Evolutionary conservation across 2,797 vertebrate genomes (phyloP).

Genomic region (Esox lucius): DNA sequence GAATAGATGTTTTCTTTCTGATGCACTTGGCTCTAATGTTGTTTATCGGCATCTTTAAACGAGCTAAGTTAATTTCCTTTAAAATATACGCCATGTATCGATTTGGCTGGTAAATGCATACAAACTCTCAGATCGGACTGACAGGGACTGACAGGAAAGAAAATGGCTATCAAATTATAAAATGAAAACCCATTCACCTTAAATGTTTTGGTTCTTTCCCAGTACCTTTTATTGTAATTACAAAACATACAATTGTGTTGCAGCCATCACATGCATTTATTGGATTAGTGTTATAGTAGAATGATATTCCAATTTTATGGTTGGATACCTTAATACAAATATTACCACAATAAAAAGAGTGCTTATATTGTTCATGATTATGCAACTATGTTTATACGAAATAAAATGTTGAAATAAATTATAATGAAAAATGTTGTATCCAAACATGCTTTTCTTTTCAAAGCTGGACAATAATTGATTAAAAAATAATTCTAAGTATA

Average conservation of each 20-base stretch:
- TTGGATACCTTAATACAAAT: constrained; percentile 48
- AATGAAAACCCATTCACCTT: constrained; percentile 61
- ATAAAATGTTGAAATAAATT: constrained; percentile 37
- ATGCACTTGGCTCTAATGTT: constrained; percentile 45
- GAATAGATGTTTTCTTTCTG: constrained; percentile 34
- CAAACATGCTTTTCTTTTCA: not conserved
- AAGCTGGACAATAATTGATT: not conserved
- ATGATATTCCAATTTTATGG: constrained; percentile 71
- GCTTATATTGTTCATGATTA: constrained; percentile 49
- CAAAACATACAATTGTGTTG: constrained; percentile 64
- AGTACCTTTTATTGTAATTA: constrained; percentile 75
- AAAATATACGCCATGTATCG: constrained; percentile 43
- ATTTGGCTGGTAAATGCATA: constrained; percentile 48
- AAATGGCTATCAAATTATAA: constrained; percentile 65
- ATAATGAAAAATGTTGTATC: constrained; percentile 31
- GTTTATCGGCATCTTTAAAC: constrained; percentile 52
- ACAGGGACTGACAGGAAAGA: constrained; percentile 55
- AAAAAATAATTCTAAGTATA: not conserved
- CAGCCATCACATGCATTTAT: constrained; percentile 56
- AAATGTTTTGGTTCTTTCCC: constrained; percentile 62
- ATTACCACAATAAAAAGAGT: constrained; percentile 54
- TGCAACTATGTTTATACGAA: constrained; percentile 37
- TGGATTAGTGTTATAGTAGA: constrained; percentile 39
- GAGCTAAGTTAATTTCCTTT: constrained; percentile 49
- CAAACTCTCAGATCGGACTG: constrained; percentile 53